A percentile compares a stretch with the other conserved stretches of the same genome.
Conservation (phyloP, 2,113 vertebrate genomes). For the Bubo scandiacus region DNA sequence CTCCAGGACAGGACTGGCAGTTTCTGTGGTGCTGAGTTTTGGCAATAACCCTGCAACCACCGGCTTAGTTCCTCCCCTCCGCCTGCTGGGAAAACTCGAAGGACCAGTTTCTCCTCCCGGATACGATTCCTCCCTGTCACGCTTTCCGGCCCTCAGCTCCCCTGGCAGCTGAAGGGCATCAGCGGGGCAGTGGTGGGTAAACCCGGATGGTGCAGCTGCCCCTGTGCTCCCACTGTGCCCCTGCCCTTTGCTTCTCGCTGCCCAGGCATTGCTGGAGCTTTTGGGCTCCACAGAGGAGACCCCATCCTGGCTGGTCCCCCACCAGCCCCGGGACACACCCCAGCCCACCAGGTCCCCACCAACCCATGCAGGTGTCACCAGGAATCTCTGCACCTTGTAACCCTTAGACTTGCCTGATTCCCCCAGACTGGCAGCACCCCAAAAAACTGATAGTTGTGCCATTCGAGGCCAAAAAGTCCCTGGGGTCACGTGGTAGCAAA, state of each 20-base stretch:
- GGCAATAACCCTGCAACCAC: neutral
- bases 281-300: neutral
- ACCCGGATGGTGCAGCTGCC: neutral
- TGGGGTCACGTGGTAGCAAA: fast-evolving
- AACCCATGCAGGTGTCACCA: neutral
- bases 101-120: slow-evolving; percentile 5
- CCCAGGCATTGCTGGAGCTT: neutral
- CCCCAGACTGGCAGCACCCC: neutral
- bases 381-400: neutral
- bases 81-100: neutral
- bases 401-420: neutral
- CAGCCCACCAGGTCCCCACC: neutral
- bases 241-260: neutral
- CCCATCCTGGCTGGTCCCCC: neutral
- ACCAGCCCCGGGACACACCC: fast-evolving
- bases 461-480: fast-evolving
- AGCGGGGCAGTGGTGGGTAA: neutral
- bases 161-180: neutral
- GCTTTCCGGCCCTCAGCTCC: fast-evolving
- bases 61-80: neutral
- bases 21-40: neutral
- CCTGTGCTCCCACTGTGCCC: neutral
- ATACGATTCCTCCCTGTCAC: neutral
- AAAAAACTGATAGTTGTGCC: neutral
- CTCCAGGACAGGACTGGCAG: neutral